Evolutionary conservation across 2,113 vertebrate genomes (phyloP).

Genomic region (Rattus norvegicus): GRCr8 NC_086039.1:73242501-73243000

Average conservation of each 20-base stretch:
- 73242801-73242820: slow-evolving; percentile 42
- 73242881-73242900: slow-evolving; percentile 54
- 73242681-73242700: neutral
- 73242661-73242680: neutral
- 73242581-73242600: neutral
- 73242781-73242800: neutral
- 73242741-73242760: neutral
- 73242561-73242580: slow-evolving; percentile 33
- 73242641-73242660: neutral
- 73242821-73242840: slow-evolving; percentile 54
- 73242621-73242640: neutral
- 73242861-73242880: neutral
- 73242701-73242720: neutral
- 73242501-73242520: slow-evolving; percentile 4
- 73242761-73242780: neutral
- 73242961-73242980: slow-evolving; percentile 45
- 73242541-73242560: neutral
- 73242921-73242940: slow-evolving; percentile 47
- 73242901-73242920: slow-evolving; percentile 57
- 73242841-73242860: slow-evolving; percentile 43
- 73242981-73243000: neutral
- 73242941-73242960: slow-evolving; percentile 24
- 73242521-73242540: slow-evolving; percentile 8
- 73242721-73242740: neutral
- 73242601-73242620: neutral